phyloP scores from a whole-genome alignment of 1,140 invertebrate species.

The Linepithema humile region DNA sequence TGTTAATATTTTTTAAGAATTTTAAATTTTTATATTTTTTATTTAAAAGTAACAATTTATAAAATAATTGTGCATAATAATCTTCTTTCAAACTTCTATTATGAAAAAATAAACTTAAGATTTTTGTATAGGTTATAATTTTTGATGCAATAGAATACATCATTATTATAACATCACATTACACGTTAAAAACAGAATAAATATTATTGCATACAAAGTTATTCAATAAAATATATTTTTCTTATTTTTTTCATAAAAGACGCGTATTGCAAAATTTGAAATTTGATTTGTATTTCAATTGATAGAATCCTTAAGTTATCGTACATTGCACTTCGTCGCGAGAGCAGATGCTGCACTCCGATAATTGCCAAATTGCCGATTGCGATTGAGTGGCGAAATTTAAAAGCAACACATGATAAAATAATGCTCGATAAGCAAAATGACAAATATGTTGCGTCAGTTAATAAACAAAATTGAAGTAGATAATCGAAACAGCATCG shows the following conservation, averaged over 20 bases:
- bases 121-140: not conserved
- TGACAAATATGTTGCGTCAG: not conserved
- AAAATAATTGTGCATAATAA: not conserved
- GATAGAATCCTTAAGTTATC: not conserved
- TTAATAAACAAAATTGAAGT: constrained; percentile 19
- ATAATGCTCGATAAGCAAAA: not conserved
- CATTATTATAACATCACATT: too few relatives aligned
- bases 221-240: not conserved
- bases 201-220: not conserved
- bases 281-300: not conserved
- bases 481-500: not conserved
- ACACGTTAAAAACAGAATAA: too few relatives aligned
- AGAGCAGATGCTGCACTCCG: not conserved
- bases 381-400: not conserved
- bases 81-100: not conserved
- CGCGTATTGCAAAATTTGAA: not conserved
- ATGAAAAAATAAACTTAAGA: not conserved
- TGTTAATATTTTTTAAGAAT: not conserved
- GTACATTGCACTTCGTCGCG: not conserved
- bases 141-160: too few relatives aligned
- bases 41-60: not conserved
- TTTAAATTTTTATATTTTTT: not conserved
- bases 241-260: not conserved
- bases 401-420: not conserved
- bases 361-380: not conserved